Conservation (phyloP, 2,888 invertebrate species). For the Pachydiplax longipennis region DNA sequence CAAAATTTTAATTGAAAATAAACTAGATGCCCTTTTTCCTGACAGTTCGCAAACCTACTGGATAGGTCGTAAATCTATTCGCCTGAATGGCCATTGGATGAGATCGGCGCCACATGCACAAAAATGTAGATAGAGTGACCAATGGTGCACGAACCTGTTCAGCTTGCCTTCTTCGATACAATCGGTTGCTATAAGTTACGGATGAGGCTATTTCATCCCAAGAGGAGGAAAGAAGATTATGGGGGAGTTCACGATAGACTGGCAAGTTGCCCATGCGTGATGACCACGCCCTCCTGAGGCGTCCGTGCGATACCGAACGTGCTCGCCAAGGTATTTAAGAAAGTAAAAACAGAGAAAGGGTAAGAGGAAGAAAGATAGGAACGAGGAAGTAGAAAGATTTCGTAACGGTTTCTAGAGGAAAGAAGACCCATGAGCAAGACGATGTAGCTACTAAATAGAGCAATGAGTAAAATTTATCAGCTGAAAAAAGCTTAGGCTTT, state of each 20-base stretch:
- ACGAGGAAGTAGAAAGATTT: not conserved
- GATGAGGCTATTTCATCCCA: not conserved
- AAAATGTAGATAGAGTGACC: not conserved
- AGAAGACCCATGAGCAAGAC: too few relatives aligned
- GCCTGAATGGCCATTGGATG: not conserved
- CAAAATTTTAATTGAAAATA: not conserved
- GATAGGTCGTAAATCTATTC: not conserved
- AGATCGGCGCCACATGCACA: not conserved
- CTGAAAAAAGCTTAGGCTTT: too few relatives aligned
- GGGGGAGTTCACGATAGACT: not conserved
- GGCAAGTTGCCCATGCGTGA: constrained; percentile 8
- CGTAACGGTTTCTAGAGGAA: too few relatives aligned
- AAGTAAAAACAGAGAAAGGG: not conserved
- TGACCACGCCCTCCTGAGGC: constrained; percentile 17
- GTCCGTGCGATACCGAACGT: not conserved
- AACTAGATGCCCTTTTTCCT: not conserved
- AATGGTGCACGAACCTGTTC: not conserved
- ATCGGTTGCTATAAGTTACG: not conserved
- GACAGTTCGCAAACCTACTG: not conserved
- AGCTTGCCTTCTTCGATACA: not conserved
- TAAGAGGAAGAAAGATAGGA: not conserved
- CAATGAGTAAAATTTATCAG: too few relatives aligned
- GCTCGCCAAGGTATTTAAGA: not conserved
- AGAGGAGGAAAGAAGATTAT: not conserved
- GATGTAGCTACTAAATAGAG: too few relatives aligned